These are phyloP conservation scores for Tachystola acroxantha DNA, from an alignment of 2,888 invertebrate genomes.

Conservation along the genomic window DNA sequence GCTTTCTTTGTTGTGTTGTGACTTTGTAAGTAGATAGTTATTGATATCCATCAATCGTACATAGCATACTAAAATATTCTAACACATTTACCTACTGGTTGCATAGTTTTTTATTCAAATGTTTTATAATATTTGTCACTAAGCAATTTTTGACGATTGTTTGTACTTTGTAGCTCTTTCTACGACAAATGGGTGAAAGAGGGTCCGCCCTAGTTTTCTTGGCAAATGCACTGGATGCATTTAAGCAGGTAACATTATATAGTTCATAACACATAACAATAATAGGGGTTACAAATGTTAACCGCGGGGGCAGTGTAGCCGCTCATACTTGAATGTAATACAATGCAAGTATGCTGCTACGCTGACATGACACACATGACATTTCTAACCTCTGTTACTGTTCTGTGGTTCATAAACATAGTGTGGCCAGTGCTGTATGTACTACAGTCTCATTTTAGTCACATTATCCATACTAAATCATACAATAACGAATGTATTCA, in stretches of 20 bases:
- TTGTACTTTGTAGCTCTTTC: slow-evolving; percentile 69
- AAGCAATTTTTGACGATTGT: slow-evolving; percentile 29
- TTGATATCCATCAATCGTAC: too few species aligned
- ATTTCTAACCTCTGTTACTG: too few species aligned
- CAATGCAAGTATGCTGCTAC: too few species aligned
- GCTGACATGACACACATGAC: too few species aligned
- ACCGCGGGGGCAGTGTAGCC: too few species aligned
- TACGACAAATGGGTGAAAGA: slow-evolving; percentile 72
- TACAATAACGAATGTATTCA: slow-evolving; percentile 19
- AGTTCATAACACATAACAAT: too few species aligned
- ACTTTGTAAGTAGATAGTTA: too few species aligned
- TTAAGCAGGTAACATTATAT: slow-evolving; percentile 50
- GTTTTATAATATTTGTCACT: slow-evolving; percentile 15
- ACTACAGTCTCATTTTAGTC: slow-evolving; percentile 31
- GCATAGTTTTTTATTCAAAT: not conserved
- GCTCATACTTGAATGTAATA: too few species aligned
- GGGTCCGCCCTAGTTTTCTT: slow-evolving; percentile 70
- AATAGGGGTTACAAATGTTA: too few species aligned
- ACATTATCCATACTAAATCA: slow-evolving; percentile 32
- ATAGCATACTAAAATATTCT: too few species aligned
- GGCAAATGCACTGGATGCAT: slow-evolving; percentile 60
- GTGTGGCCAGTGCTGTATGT: slow-evolving; percentile 29
- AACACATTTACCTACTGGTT: too few species aligned
- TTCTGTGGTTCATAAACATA: slow-evolving; percentile 1
- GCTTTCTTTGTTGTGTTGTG: too few species aligned